Conservation (phyloP, 2,888 invertebrate genomes). For the Aplocera efformata region DNA sequence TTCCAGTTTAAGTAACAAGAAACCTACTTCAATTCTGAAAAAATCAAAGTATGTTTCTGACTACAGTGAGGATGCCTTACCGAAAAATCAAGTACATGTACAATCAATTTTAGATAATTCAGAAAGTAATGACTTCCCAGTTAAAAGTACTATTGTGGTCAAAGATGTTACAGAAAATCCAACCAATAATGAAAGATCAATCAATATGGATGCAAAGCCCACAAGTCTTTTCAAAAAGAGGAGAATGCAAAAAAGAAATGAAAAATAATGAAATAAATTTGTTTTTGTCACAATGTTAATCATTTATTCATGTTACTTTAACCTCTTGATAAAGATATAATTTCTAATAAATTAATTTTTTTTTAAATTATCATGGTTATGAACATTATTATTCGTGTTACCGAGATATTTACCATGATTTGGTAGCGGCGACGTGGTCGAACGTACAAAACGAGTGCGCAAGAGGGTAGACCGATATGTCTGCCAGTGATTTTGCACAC, state of each 20-base stretch:
- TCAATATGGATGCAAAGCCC: slow-evolving; percentile 45
- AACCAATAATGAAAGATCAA: slow-evolving; percentile 29
- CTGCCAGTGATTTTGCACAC: no score
- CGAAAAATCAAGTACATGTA: slow-evolving; percentile 6
- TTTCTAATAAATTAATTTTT: no score
- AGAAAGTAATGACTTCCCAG: slow-evolving; percentile 13
- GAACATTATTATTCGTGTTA: no score
- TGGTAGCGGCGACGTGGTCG: no score
- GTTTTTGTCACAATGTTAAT: no score
- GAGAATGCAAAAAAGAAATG: slow-evolving; percentile 54
- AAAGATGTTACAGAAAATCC: slow-evolving; percentile 60
- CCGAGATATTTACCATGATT: no score
- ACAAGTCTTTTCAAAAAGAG: slow-evolving; percentile 65
- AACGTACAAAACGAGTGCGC: no score
- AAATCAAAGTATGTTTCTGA: slow-evolving; percentile 50
- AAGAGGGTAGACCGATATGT: no score
- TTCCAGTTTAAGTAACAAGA: slow-evolving; percentile 33
- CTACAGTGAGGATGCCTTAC: slow-evolving; percentile 14
- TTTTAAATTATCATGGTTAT: no score
- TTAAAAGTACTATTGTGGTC: slow-evolving; percentile 46
- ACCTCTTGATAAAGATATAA: no score
- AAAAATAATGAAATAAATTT: slow-evolving; percentile 11
- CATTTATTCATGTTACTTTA: no score
- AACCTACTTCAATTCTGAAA: slow-evolving; percentile 62
- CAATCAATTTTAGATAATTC: slow-evolving; percentile 2